Conservation (phyloP, 2,888 invertebrate genomes). For the Terebella lapidaria region DNA sequence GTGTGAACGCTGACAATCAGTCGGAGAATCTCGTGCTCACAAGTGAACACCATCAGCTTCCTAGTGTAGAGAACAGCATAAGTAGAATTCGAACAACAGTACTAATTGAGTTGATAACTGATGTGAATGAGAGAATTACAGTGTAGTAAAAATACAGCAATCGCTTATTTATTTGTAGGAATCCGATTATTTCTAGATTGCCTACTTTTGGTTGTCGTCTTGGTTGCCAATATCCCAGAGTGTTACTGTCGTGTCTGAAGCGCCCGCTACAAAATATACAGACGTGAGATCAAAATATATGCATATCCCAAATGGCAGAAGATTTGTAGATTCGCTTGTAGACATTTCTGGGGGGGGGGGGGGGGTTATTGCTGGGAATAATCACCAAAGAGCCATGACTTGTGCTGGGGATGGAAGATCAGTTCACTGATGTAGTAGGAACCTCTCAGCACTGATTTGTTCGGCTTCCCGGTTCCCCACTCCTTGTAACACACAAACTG, state of each 20-base stretch:
- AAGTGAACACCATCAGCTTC: background rate
- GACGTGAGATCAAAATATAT: background rate
- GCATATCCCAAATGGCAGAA: no score
- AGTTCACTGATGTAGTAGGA: slow-evolving; percentile 40
- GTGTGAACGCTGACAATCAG: background rate
- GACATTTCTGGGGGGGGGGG: no score
- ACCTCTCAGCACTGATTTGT: slow-evolving; percentile 8
- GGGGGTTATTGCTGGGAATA: no score
- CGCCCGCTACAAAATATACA: slow-evolving; percentile 32
- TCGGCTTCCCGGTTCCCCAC: slow-evolving; percentile 25
- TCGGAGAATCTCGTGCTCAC: background rate
- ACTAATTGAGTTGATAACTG: no score
- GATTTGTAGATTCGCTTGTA: no score
- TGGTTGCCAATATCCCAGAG: slow-evolving; percentile 45
- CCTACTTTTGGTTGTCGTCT: no score
- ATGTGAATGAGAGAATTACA: no score
- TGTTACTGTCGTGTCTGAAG: slow-evolving; percentile 36
- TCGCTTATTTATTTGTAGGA: no score
- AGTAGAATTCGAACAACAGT: no score
- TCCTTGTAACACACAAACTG: slow-evolving; percentile 47
- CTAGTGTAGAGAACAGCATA: background rate
- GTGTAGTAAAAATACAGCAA: no score
- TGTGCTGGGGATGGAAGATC: slow-evolving; percentile 45
- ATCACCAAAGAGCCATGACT: slow-evolving; percentile 51
- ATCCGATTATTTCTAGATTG: no score